Evolutionary conservation across 2,113 vertebrate genomes (phyloP), one percentile per base, ranked within the genome.

Genomic region (Bos indicus): DNA sequence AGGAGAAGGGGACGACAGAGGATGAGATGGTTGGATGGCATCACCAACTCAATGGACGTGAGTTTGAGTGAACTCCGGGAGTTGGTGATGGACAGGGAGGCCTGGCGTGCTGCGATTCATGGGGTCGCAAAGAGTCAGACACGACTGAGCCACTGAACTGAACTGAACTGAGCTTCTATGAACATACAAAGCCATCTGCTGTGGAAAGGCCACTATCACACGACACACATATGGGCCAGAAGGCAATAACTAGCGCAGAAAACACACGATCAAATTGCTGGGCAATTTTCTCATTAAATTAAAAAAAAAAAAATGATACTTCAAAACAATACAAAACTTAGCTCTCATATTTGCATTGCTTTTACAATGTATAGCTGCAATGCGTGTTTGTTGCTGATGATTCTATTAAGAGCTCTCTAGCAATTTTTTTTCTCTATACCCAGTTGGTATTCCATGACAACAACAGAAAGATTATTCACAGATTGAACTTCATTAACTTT

Each of bases 401-500:
- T 78, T 85, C 60, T 52, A 46, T n/a, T n/a, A 77, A 36, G 26
- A 56, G 30, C 48, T 15, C 77, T 90, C 81, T 25, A 62, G 85
- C 17, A 78, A 51, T 56, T 64, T 82, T 14, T 64, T 88, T 54
- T 77, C 86, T 82, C 86, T 86, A 15, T 48, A 25, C n/a, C 28
- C 36, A 23, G 64, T 74, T 71, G 52, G 33, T 26, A n/a, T 81
- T 92, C 54, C 64, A 82, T 40, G 71, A 89, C 26, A 56, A 33
- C 59, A 71, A n/a, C 82, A 60, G 54, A 57, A 90, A 43, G 40
- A 51, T 9, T 85, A 64, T 78, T 71, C 94, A 40, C 25, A 85
- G 33, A 36, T 2, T 83, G 88, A 94, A 59, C 90, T 92, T 81
- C 59, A 25, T 25, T 43, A 87, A 77, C 33, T 97, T 94, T 83